Evolutionary conservation across 2,888 invertebrate genomes (phyloP), one percentile per base, ranked within the genome.

Genomic region (Schizotus pectinicornis): DNA sequence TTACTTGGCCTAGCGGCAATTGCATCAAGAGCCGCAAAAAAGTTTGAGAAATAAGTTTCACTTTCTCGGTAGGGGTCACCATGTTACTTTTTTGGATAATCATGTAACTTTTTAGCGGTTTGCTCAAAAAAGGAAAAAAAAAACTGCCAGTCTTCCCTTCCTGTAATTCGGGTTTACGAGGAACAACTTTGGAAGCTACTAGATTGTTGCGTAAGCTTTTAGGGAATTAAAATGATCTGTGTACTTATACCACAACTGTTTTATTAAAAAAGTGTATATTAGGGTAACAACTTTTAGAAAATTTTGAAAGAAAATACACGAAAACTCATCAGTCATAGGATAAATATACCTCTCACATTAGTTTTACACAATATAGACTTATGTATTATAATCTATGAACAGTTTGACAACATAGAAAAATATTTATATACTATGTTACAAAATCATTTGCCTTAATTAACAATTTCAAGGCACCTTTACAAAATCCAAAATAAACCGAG

Each of bases 401-500:
- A 79, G 77, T 76, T 79, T 77, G 79, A 79, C 79, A 86, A 86
- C 86, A 86, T 86, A 86, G 84, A 86, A 85, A 87, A 87, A 87
- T 86, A 85, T 85, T 86, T 85, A 85, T 80, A 79, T 79, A 79
- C 79, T 81, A 84, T 85, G 82, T 85, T 86, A 86, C 85, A 87
- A 87, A 87, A 86, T 86, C 85, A 85, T 83, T 83, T 79, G 80
- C 81, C 85, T 86, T 86, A 86, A 84, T 84, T 85, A 85, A 75
- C 75, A 72, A 76, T 77, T 77, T 74, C 79, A 81, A 81, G 81
- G 81, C 81, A 81, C 81, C 80, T 78, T 79, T 77, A 80, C 80
- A 79, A 74, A 76, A 72, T 74, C 71, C 68, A 69, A 56, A 71
- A 71, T 63, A 63, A 70, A 70, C 63, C 55, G 67, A 71, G 55